phyloP scores from a whole-genome alignment of 1,140 invertebrate species.

The Philopotamus ludificatus region DNA sequence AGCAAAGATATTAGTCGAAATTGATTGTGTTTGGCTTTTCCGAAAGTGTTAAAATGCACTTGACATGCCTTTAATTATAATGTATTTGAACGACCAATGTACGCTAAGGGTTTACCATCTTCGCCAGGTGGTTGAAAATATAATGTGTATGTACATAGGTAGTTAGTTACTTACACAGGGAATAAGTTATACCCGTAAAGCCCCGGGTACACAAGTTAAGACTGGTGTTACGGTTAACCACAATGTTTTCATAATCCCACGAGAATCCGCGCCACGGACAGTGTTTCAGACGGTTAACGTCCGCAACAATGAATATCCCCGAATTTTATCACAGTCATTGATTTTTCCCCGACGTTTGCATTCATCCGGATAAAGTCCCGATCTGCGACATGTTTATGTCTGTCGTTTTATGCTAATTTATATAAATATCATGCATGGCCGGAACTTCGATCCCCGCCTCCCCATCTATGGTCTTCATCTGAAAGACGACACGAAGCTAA shows the following conservation, averaged over 20 bases:
- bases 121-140: too few species aligned
- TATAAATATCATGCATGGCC: conserved; percentile 29
- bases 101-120: too few species aligned
- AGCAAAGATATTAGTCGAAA: too few species aligned
- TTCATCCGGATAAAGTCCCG: conserved; percentile 7
- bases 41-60: too few species aligned
- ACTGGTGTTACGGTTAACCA: conserved; percentile 6
- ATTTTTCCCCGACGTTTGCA: conserved; percentile 15
- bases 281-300: neutral
- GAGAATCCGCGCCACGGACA: neutral
- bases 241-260: conserved; percentile 8
- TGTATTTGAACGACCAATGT: too few species aligned
- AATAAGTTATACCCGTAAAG: conserved; percentile 5
- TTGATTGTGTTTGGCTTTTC: too few species aligned
- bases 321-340: too few species aligned
- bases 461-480: neutral
- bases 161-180: too few species aligned
- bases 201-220: neutral
- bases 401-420: conserved; percentile 36
- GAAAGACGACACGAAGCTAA: neutral
- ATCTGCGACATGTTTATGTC: conserved; percentile 20
- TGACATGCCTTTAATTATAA: too few species aligned
- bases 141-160: too few species aligned
- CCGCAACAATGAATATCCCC: too few species aligned
- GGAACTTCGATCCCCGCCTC: conserved; percentile 4